Base-by-base conservation (phyloP, 2,888 invertebrate species). In the Sialis lutaria region DNA sequence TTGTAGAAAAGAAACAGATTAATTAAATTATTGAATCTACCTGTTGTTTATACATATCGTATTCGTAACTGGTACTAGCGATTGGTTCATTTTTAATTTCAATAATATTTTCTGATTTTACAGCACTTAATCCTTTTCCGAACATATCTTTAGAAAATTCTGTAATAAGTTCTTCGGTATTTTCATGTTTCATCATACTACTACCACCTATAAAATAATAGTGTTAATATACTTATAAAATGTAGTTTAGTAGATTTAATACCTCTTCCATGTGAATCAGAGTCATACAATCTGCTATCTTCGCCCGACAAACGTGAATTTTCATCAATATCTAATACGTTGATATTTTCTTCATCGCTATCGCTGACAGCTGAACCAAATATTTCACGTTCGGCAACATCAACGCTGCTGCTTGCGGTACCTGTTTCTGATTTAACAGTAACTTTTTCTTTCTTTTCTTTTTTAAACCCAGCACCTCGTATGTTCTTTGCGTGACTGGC, bases 351-450 rank as follows among this genome's bases (percentile, higher is more conserved):
- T 50, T 85, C 84, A 53, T 90, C 90, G 35, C 90, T 90, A 55
- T 92, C 91, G 58, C 91, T 91, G 0, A 93, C 82, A 33, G 87
- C 81, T 53, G 89, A 92, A 33, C 93, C 95, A 67, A 95, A 95
- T 58, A 92, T 88, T 55, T 91, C 90, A 55, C 82, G 81, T 56
- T 82, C 84, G 44, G 76, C 79, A 59, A 67, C 67, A 58, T 53
- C 53, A 1, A 51, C 51, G 33, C 45, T 48, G 39, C 49, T 51
- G 2, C 45, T 47, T 2, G 45, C 33, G 42, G 39, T 40, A 12
- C 12, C 41, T 10, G 44, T 31, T 45, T 50, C 50, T 9, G 33
- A 31, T 47, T 50, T 50, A 13, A 62, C 62, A 48, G 59, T 58
- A 37, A 10, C 37, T 37, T 37, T 37, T 7, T 37, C 37, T 10